phyloP scores from a whole-genome alignment of 2,797 vertebrate genomes.

The Tauraco hartlaubi region DNA sequence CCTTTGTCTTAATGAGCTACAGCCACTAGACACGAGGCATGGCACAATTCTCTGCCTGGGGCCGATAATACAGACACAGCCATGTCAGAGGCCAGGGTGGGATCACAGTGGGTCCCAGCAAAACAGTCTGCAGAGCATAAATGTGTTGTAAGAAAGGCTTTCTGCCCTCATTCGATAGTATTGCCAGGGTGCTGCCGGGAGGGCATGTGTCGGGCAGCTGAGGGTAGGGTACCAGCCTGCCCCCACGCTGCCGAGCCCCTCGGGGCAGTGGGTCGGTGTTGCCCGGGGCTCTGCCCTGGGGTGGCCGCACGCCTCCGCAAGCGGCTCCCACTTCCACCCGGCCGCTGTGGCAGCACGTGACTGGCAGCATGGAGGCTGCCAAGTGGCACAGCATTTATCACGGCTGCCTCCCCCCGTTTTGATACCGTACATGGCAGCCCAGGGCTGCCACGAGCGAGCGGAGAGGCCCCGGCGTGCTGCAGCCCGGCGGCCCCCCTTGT shows the following conservation, averaged over 20 bases:
- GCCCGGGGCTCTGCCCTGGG: background rate
- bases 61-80: background rate
- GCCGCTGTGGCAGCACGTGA: background rate
- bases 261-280: background rate
- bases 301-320: accelerated
- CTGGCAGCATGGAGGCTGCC: background rate
- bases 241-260: background rate
- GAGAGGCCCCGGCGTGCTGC: background rate
- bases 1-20: background rate
- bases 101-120: background rate
- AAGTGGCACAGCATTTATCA: background rate
- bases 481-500: background rate
- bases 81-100: background rate
- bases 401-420: background rate
- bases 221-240: background rate
- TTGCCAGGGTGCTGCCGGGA: background rate
- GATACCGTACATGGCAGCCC: background rate
- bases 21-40: background rate
- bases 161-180: background rate
- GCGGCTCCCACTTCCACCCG: background rate
- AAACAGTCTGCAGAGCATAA: background rate
- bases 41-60: background rate
- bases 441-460: background rate
- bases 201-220: accelerated
- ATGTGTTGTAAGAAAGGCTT: background rate